Evolutionary conservation across 35 echinoderm and acorn worm species (phyloP).

Genomic region (Ophioderma brevispina): DNA sequence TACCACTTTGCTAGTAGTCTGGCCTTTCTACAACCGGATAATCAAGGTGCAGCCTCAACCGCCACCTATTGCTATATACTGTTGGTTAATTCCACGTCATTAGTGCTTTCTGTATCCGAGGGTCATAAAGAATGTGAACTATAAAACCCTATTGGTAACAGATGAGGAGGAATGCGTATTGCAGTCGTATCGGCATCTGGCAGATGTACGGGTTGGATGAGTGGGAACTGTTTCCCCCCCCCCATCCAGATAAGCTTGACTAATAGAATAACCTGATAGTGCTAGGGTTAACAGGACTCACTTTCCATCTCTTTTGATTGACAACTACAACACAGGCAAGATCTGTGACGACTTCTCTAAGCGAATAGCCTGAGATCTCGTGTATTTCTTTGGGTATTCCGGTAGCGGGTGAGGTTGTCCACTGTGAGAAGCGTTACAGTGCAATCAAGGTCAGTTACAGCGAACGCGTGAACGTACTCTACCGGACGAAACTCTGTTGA

Average conservation of each 20-base stretch:
- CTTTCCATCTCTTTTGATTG: slow-evolving; percentile 43
- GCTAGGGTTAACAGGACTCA: slow-evolving; percentile 20
- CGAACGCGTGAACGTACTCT: not conserved
- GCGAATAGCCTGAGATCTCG: not conserved
- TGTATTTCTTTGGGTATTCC: not conserved
- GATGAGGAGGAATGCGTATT: slow-evolving; percentile 30
- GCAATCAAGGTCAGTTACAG: slow-evolving; percentile 29
- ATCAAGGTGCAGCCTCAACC: slow-evolving; percentile 3
- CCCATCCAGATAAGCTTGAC: not conserved
- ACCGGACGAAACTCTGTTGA: slow-evolving; percentile 44
- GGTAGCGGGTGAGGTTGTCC: not conserved
- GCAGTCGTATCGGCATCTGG: slow-evolving; percentile 36
- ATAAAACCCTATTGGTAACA: slow-evolving; percentile 14
- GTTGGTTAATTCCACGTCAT: not conserved
- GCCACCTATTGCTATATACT: slow-evolving; percentile 26
- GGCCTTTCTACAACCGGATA: slow-evolving; percentile 19
- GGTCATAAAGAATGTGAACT: slow-evolving; percentile 36
- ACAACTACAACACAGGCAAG: not conserved
- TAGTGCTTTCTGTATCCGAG: slow-evolving; percentile 2
- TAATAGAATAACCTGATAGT: not conserved
- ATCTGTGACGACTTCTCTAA: not conserved
- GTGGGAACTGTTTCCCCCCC: too few relatives aligned
- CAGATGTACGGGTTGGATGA: not conserved
- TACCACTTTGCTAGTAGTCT: slow-evolving; percentile 27
- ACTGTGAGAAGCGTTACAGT: slow-evolving; percentile 27